These are phyloP conservation scores for Saturnia pavonia DNA, from an alignment of 2,888 invertebrate species.

Conservation along the genomic window DNA sequence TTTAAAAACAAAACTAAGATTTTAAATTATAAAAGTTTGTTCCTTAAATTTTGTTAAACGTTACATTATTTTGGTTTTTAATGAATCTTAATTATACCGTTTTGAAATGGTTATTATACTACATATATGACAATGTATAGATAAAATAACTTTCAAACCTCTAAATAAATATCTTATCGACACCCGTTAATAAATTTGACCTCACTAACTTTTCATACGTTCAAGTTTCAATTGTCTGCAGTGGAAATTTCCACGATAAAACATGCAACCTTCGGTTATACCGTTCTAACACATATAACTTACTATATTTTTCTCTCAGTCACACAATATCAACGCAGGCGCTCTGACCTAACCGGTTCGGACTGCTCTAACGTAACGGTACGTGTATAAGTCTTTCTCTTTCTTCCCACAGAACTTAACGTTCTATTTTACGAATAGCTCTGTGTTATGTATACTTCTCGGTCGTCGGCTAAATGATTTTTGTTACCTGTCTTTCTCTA, in stretches of 20 bases:
- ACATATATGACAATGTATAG: neutral
- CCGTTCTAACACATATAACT: conserved; percentile 51
- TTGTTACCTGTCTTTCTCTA: conserved; percentile 81
- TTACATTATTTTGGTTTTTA: no score
- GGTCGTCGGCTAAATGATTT: conserved; percentile 79
- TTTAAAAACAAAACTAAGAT: no score
- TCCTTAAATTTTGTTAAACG: no score
- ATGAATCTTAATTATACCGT: neutral
- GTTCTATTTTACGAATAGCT: conserved; percentile 82
- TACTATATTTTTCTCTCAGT: conserved; percentile 57
- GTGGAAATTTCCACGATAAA: conserved; percentile 80
- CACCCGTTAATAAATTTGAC: conserved; percentile 25
- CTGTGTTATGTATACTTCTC: conserved; percentile 81
- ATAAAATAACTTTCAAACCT: neutral
- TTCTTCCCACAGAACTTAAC: conserved; percentile 61
- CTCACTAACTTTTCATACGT: conserved; percentile 60
- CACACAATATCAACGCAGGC: conserved; percentile 69
- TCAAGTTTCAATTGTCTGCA: conserved; percentile 79
- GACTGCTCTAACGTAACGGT: conserved; percentile 53
- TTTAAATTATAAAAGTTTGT: no score
- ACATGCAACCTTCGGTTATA: conserved; percentile 72
- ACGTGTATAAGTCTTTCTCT: conserved; percentile 58
- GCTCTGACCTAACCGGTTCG: conserved; percentile 71
- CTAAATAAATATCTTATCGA: conserved; percentile 18
- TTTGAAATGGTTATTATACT: neutral